phyloP scores from a whole-genome alignment of 1,140 invertebrate species.

The Diprion similis region DNA sequence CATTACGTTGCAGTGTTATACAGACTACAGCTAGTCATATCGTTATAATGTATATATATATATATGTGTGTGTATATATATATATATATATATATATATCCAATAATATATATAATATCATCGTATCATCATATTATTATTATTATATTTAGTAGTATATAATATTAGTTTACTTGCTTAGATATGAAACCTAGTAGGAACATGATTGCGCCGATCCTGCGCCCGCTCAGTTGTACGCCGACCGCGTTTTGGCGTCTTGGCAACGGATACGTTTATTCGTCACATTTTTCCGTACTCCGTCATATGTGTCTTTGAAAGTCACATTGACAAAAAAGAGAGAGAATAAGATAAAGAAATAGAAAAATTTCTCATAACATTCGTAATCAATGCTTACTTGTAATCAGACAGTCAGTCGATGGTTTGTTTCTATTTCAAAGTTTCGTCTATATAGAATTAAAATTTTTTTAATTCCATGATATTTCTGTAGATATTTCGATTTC shows the following conservation, averaged over 20 bases:
- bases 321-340: too few relatives aligned
- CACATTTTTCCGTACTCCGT: background rate
- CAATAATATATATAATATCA: constrained; percentile 59
- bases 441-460: background rate
- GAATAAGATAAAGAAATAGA: background rate
- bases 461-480: constrained; percentile 8
- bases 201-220: constrained; percentile 58
- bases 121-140: constrained; percentile 59
- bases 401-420: background rate
- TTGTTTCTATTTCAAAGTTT: constrained; percentile 1
- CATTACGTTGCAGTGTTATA: constrained; percentile 50
- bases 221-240: constrained; percentile 17
- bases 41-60: constrained; percentile 38
- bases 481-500: background rate
- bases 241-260: too few relatives aligned
- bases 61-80: constrained; percentile 33
- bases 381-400: background rate
- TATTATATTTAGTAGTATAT: constrained; percentile 62
- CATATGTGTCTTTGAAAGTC: background rate
- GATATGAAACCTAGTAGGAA: constrained; percentile 63
- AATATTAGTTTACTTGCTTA: constrained; percentile 59
- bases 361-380: background rate
- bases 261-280: constrained; percentile 17
- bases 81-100: constrained; percentile 52
- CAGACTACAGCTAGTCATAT: constrained; percentile 55